phyloP scores from a whole-genome alignment of 1,140 invertebrate genomes.

The Scaptomyza hsui region DNA sequence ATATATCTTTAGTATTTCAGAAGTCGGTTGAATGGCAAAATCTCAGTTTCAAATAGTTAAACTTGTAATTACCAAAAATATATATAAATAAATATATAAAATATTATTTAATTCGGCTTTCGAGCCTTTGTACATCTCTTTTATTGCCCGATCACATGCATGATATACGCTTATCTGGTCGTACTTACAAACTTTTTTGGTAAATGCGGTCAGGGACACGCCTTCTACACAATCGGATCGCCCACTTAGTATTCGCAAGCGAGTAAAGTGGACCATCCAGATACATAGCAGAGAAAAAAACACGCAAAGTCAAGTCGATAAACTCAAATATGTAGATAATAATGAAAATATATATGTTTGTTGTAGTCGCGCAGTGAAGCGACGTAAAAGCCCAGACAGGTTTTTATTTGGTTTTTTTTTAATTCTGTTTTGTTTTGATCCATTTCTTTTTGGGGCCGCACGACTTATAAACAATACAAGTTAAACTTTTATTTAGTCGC shows the following conservation, averaged over 20 bases:
- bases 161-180: constrained; percentile 3
- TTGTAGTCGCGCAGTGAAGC: not conserved
- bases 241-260: constrained; percentile 11
- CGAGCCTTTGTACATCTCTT: too few species aligned
- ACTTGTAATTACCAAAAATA: too few species aligned
- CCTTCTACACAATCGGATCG: not conserved
- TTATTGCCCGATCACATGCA: too few species aligned
- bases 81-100: too few species aligned
- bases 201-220: constrained; percentile 35
- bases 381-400: constrained; percentile 41
- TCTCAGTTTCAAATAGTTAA: too few species aligned
- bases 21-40: too few species aligned
- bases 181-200: not conserved
- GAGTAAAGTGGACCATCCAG: constrained; percentile 9
- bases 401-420: constrained; percentile 38
- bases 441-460: constrained; percentile 46
- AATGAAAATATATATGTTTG: not conserved
- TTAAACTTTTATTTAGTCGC: constrained; percentile 24
- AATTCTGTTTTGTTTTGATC: constrained; percentile 48
- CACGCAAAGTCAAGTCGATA: not conserved
- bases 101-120: too few species aligned
- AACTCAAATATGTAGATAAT: constrained; percentile 9
- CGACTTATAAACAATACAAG: constrained; percentile 35
- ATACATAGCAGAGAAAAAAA: not conserved
- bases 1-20: too few species aligned